Conservation (phyloP, 2,113 vertebrate genomes). For the Dipodomys merriami region DNA sequence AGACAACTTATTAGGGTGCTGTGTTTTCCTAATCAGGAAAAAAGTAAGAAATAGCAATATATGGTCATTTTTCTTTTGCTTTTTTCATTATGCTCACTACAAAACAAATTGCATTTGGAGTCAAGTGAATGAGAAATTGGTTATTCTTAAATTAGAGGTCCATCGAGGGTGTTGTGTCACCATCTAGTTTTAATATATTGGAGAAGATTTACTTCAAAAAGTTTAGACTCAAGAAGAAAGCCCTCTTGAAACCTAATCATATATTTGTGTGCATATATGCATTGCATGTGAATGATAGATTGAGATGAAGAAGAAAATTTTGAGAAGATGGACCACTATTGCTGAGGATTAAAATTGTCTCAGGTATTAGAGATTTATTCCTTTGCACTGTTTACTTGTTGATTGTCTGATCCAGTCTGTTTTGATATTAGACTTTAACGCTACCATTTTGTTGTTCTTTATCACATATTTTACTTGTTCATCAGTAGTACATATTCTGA, state of each 20-base stretch:
- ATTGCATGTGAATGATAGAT: not conserved
- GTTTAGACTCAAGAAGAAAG: conserved; percentile 24
- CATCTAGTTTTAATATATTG: conserved; percentile 5
- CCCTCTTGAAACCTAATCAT: not conserved
- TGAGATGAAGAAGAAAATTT: not conserved
- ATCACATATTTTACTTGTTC: not conserved
- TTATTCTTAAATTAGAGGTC: not conserved
- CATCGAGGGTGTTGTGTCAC: not conserved
- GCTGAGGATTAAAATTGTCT: not conserved
- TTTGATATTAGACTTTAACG: not conserved
- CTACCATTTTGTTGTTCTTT: not conserved
- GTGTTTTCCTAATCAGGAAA: conserved; percentile 6
- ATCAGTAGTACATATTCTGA: not conserved
- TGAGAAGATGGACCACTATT: not conserved
- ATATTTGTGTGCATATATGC: not conserved
- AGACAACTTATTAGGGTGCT: not conserved
- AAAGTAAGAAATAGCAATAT: conserved; percentile 44
- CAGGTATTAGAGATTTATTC: not conserved
- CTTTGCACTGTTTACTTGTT: not conserved
- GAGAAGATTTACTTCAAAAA: not conserved
- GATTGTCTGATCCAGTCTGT: not conserved
- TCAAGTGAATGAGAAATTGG: conserved; percentile 6
- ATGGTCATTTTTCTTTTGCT: conserved; percentile 3
- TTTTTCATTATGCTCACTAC: not conserved
- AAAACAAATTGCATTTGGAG: conserved; percentile 42